Percentiles rank a stretch among this genome's conserved stretches.
Conservation (phyloP, 2,797 vertebrate genomes). For the Macrochelys suwanniensis region DNA sequence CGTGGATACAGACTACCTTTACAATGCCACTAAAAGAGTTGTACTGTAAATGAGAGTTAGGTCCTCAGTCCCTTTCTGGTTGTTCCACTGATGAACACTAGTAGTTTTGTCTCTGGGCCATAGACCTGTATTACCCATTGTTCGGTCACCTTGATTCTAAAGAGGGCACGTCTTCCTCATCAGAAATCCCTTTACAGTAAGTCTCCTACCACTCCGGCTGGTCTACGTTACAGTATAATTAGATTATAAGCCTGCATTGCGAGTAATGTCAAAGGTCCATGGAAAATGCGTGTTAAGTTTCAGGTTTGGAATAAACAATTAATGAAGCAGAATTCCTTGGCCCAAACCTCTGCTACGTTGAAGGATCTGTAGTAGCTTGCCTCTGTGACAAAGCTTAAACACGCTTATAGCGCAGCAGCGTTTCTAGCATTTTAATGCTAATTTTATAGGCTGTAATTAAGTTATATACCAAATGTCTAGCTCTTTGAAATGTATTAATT, state of each 20-base stretch:
- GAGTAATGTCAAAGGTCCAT: conserved; percentile 69
- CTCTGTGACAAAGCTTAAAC: conserved; percentile 60
- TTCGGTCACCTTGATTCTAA: background rate
- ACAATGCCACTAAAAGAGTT: background rate
- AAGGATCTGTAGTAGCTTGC: conserved; percentile 71
- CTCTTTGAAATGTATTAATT: conserved; percentile 75
- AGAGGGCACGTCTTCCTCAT: background rate
- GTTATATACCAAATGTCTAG: conserved; percentile 67
- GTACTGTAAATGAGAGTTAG: background rate
- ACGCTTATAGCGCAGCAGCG: conserved; percentile 49
- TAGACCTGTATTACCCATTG: accelerated
- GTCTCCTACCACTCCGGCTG: conserved; percentile 27
- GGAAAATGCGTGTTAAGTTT: conserved; percentile 73
- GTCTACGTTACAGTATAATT: conserved; percentile 50
- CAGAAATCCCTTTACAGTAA: background rate
- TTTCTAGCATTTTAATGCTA: conserved; percentile 74
- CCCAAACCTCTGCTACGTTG: background rate
- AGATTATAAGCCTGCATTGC: conserved; percentile 61
- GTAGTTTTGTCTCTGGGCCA: too few relatives aligned
- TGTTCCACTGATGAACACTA: conserved; percentile 11
- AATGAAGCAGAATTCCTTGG: conserved; percentile 77
- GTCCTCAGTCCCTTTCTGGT: background rate
- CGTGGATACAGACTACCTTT: background rate
- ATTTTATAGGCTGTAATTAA: conserved; percentile 75
- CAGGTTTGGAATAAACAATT: conserved; percentile 76